phyloP scores from a whole-genome alignment of 2,113 vertebrate species.

The Ameiurus melas region DNA sequence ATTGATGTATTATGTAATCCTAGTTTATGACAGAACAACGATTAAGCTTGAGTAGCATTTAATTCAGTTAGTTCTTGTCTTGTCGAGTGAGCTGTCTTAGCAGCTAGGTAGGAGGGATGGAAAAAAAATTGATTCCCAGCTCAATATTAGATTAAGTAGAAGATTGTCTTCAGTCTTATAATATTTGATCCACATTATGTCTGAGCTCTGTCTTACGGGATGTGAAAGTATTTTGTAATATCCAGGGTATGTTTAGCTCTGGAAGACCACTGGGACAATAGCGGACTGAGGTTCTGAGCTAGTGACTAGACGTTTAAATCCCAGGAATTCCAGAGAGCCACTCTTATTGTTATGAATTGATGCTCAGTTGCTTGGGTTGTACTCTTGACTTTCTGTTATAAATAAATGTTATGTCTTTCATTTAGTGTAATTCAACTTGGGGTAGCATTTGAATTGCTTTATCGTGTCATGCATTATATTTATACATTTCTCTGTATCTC shows the following conservation, averaged over 20 bases:
- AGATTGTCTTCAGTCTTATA: neutral
- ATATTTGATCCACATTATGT: slow-evolving; percentile 9
- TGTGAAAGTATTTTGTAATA: neutral
- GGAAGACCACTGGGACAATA: neutral
- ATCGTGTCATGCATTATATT: neutral
- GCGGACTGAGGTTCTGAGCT: neutral
- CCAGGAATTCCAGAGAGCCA: neutral
- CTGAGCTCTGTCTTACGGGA: neutral
- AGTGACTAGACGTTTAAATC: neutral
- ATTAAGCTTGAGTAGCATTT: neutral
- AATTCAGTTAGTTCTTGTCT: neutral
- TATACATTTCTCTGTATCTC: neutral
- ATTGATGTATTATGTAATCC: neutral
- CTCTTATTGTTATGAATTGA: neutral
- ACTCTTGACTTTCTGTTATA: neutral
- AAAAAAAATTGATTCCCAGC: neutral
- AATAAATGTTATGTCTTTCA: neutral
- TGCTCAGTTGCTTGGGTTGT: neutral
- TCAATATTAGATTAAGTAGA: neutral
- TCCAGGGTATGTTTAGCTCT: neutral
- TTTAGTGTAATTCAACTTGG: neutral
- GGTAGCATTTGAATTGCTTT: neutral
- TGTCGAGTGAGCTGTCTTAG: neutral
- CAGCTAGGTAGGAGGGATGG: neutral
- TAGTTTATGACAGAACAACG: neutral